Evolutionary conservation across 2,888 invertebrate species (phyloP), one percentile per base, ranked within the genome.

Genomic region (Baronia brevicornis): DNA sequence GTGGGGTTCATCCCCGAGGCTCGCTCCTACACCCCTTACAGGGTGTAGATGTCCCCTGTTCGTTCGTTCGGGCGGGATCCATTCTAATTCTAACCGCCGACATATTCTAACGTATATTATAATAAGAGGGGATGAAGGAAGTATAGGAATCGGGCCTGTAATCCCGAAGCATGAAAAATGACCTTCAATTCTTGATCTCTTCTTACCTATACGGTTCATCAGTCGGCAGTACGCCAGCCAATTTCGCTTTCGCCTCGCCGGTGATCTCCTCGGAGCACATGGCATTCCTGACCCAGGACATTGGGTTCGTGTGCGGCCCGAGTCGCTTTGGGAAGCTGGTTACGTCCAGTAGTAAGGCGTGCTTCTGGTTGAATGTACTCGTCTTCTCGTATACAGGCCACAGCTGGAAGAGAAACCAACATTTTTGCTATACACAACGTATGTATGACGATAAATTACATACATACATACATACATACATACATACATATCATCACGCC

Each of bases 151-250:
- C n/a, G n/a, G n/a, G n/a, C n/a, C n/a, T n/a, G n/a, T n/a, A n/a
- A n/a, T n/a, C n/a, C n/a, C n/a, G n/a, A n/a, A n/a, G n/a, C n/a
- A n/a, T n/a, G n/a, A n/a, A n/a, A n/a, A n/a, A n/a, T n/a, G n/a
- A n/a, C n/a, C n/a, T n/a, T n/a, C n/a, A n/a, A n/a, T n/a, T n/a
- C n/a, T n/a, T n/a, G n/a, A n/a, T n/a, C n/a, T n/a, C n/a, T 3
- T 14, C 46, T 28, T 36, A 71, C 72, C 54, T 46, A 9, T 56
- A 66, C 0, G 30, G 43, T 0, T 61, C 53, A 0, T 57, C 59
- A 0, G 53, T 53, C 1, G 64, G 66, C 32, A 65, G 15, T 0
- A 63, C 43, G 0, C 39, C 43, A 2, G 70, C 43, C 11, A 71
- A 14, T 13, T 43, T 54, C 0, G 54, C 45, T 19, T 51, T 60